Base-by-base conservation (phyloP, 37 sponge, comb jelly and placozoan genomes). In the Lycopodina hypogea region DNA sequence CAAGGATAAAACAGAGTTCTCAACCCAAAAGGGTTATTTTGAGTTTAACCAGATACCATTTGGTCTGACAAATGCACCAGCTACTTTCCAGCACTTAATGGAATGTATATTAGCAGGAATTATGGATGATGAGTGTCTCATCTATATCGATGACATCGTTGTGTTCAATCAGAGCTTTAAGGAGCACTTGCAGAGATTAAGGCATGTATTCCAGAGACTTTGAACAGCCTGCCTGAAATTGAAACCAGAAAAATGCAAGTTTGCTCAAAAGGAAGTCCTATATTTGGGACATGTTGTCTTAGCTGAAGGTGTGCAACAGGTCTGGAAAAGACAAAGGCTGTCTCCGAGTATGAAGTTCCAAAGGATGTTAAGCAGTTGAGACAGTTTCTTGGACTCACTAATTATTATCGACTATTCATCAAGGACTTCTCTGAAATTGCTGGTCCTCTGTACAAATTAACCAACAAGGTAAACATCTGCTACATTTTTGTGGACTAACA, bases 101-200 rank as follows among this genome's bases (percentile, higher is more conserved):
- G 61, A 60, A 28, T 28, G 24, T 29, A 17, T 60, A 23, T 17
- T 60, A 60, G 29, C 61, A 29, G 71, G 71, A 70, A 24, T 70
- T 21, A 24, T n/a, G 18, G 32, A 42, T 34, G 37, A 9, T 18
- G 12, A 34, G n/a, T 70, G 71, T 24, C 24, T 70, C 1, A 38
- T 70, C 22, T 88, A 88, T 41, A 32, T n/a, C n/a, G n/a, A n/a
- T n/a, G n/a, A n/a, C 59, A 56, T 88, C 18, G 34, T 88, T n/a
- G 56, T 88, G 14, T 78, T 78, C 74, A 74, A 69, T 29, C 23
- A 24, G 4, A 67, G 2, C 24, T 75, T 83, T 68, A 42, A 52
- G 34, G 77, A 55, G 57, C 84, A 83, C 42, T 36, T 83, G 12
- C 32, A 33, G 18, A 35, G n/a, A n/a, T n/a, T n/a, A n/a, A n/a